A percentile compares a stretch with the other conserved stretches of the same genome.
These are phyloP conservation scores for Meles meles DNA, from an alignment of 2,113 vertebrate genomes.

Conservation along the genomic window DNA sequence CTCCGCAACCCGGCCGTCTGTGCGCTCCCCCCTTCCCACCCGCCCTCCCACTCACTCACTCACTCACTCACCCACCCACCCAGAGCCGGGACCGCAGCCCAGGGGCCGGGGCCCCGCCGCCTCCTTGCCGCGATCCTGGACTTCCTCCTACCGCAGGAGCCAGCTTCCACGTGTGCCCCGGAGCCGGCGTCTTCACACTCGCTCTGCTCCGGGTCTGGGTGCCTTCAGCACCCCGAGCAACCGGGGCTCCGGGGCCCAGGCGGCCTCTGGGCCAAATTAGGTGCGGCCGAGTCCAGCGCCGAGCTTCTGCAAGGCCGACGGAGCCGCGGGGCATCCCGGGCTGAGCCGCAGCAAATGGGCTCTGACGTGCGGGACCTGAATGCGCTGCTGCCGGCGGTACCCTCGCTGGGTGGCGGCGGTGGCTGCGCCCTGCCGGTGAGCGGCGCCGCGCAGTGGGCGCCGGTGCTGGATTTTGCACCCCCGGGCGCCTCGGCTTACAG, in stretches of 20 bases:
- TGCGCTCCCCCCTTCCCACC: conserved; percentile 38
- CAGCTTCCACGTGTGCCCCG: conserved; percentile 79
- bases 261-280: conserved; percentile 75
- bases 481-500: conserved; percentile 86
- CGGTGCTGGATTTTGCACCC: conserved; percentile 93
- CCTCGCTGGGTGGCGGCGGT: conserved; percentile 87
- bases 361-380: conserved; percentile 95
- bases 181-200: conserved; percentile 76
- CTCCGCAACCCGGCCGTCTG: conserved; percentile 23
- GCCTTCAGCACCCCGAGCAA: conserved; percentile 75
- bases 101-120: conserved; percentile 38
- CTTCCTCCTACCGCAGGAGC: conserved; percentile 73
- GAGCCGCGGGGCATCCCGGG: conserved; percentile 54
- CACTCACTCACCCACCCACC: neutral
- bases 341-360: conserved; percentile 86
- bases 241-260: conserved; percentile 65
- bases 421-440: conserved; percentile 90
- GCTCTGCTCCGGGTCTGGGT: conserved; percentile 73
- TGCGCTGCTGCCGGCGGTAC: conserved; percentile 88
- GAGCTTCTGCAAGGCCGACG: conserved; percentile 17
- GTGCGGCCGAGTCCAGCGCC: conserved; percentile 66
- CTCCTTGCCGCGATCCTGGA: conserved; percentile 58
- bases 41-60: conserved; percentile 25
- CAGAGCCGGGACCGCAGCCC: conserved; percentile 20
- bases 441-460: conserved; percentile 93